Evolutionary conservation across 2,888 invertebrate genomes (phyloP).

Genomic region (Norana najaformis): DNA sequence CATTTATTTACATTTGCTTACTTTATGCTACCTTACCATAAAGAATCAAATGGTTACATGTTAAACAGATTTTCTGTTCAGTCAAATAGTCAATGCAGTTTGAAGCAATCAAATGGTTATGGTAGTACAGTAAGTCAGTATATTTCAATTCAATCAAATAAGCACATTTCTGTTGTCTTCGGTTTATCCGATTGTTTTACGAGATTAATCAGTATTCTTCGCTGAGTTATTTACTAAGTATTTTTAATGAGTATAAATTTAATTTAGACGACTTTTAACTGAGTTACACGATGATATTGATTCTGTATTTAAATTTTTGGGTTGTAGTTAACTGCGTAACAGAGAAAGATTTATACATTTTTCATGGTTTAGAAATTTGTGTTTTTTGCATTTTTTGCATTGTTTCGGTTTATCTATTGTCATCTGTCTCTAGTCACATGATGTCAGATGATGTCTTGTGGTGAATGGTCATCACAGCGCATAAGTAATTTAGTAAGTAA

Average conservation of each 20-base stretch:
- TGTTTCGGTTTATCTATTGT: constrained; percentile 1
- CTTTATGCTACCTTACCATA: not conserved
- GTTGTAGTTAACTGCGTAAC: not conserved
- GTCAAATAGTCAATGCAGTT: no score
- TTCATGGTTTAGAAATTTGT: not conserved
- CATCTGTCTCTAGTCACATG: not conserved
- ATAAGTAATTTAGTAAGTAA: not conserved
- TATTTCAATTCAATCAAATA: not conserved
- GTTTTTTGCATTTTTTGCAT: not conserved
- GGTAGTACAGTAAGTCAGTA: no score
- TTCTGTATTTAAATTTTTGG: no score
- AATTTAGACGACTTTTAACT: not conserved
- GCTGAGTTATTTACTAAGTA: not conserved
- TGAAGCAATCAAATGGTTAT: no score
- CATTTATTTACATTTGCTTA: not conserved
- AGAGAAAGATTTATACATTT: not conserved
- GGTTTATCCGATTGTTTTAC: not conserved
- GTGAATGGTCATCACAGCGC: not conserved
- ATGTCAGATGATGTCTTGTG: not conserved
- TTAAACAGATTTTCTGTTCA: not conserved
- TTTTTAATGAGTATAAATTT: not conserved
- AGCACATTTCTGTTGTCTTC: not conserved
- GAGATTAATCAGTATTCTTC: not conserved
- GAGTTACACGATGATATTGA: no score
- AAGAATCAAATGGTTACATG: not conserved